Conservation (phyloP, 2,888 invertebrate species). For the Tubulanus polymorphus region DNA sequence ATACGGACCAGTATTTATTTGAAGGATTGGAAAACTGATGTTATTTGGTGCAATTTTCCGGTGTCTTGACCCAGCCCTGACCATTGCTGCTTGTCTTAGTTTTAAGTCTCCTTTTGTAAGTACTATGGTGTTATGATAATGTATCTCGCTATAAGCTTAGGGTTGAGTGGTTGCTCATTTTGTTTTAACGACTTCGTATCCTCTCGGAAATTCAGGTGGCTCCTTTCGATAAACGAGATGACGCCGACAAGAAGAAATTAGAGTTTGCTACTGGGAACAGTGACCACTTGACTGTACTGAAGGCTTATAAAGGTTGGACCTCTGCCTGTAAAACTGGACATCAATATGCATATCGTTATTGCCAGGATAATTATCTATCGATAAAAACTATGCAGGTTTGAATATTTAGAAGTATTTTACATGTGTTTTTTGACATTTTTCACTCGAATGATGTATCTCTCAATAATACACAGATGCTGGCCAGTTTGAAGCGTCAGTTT, state of each 20-base stretch:
- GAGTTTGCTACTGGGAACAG: slow-evolving; percentile 44
- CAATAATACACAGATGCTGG: slow-evolving; percentile 41
- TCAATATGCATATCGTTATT: slow-evolving; percentile 59
- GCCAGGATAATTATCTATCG: slow-evolving; percentile 69
- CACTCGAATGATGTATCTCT: not conserved
- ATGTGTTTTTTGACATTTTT: not conserved
- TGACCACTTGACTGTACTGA: slow-evolving; percentile 58
- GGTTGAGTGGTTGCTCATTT: too few species aligned
- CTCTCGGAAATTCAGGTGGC: too few species aligned
- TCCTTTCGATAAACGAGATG: slow-evolving; percentile 45
- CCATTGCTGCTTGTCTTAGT: slow-evolving; percentile 78
- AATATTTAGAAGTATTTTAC: not conserved
- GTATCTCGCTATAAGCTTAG: too few species aligned
- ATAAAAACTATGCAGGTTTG: slow-evolving; percentile 61
- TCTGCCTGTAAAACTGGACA: slow-evolving; percentile 25
- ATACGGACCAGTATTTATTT: too few species aligned
- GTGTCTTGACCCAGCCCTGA: slow-evolving; percentile 81
- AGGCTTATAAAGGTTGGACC: slow-evolving; percentile 58
- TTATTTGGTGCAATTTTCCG: slow-evolving; percentile 80
- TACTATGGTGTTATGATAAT: too few species aligned
- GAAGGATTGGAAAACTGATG: slow-evolving; percentile 82
- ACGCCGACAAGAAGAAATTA: slow-evolving; percentile 50
- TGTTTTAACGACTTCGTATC: too few species aligned
- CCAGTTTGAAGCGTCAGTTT: slow-evolving; percentile 78
- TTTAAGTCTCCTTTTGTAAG: slow-evolving; percentile 57